These are phyloP conservation scores for Trichonephila inaurata DNA, from an alignment of 1,140 invertebrate species.

Conservation along the genomic window DNA sequence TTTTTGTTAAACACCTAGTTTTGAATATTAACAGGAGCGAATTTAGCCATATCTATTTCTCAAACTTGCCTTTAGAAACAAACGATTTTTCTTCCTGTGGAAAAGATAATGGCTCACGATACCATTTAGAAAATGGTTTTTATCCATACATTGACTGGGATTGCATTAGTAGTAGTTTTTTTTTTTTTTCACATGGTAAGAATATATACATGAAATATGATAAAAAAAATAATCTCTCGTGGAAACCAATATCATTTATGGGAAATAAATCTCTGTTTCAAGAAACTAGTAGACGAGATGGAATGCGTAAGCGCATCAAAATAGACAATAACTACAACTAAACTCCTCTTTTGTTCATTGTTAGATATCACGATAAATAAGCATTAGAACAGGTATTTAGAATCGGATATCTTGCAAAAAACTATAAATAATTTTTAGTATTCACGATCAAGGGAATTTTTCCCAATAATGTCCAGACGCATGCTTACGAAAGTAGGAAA, in stretches of 20 bases:
- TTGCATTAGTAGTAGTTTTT: not conserved
- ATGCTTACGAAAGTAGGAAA: too few species aligned
- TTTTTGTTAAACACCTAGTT: not conserved
- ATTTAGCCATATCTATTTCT: not conserved
- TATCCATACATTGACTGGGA: not conserved
- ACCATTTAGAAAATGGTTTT: not conserved
- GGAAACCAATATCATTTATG: not conserved
- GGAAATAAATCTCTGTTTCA: not conserved
- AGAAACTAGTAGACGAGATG: not conserved
- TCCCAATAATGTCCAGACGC: not conserved
- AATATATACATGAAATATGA: not conserved
- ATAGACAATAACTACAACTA: conserved; percentile 1
- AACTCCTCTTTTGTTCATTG: conserved; percentile 24
- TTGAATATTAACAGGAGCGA: not conserved
- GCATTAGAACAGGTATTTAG: not conserved
- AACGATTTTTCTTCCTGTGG: not conserved
- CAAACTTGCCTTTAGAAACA: not conserved
- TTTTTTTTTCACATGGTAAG: not conserved
- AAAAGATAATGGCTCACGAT: not conserved
- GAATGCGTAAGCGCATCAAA: not conserved
- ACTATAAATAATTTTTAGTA: conserved; percentile 10
- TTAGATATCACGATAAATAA: not conserved
- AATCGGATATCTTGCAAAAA: not conserved
- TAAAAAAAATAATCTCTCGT: not conserved
- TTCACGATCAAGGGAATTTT: not conserved